phyloP scores from a whole-genome alignment of 2,797 vertebrate genomes.

The Heteromormyrus szaboi region DNA sequence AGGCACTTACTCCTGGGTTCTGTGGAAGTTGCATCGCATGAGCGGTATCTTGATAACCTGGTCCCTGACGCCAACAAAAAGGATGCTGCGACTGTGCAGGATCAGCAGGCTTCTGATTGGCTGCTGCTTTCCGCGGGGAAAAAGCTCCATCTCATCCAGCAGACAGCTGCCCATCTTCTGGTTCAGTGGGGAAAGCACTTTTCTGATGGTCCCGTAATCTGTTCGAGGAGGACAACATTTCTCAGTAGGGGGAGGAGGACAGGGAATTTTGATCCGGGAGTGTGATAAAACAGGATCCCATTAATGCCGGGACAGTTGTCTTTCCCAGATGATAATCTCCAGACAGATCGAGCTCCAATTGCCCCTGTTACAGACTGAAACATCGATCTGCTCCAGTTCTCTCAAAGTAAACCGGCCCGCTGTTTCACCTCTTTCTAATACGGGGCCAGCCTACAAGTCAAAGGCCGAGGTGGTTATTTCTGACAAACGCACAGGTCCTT shows the following conservation, averaged over 20 bases:
- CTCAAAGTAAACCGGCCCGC: conserved; percentile 7
- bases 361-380: conserved; percentile 20
- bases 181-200: conserved; percentile 86
- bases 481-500: background rate
- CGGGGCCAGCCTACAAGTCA: background rate
- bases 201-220: conserved; percentile 94
- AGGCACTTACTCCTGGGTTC: conserved; percentile 76
- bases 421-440: conserved; percentile 1
- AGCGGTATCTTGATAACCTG: conserved; percentile 90
- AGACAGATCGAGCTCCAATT: conserved; percentile 18
- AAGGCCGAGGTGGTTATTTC: background rate
- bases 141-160: conserved; percentile 88
- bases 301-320: conserved; percentile 22
- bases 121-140: conserved; percentile 71
- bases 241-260: conserved; percentile 28
- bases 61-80: conserved; percentile 84
- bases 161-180: conserved; percentile 79
- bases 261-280: conserved; percentile 6
- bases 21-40: conserved; percentile 88
- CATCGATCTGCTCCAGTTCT: conserved; percentile 26
- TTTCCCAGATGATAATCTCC: conserved; percentile 19
- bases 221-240: conserved; percentile 27
- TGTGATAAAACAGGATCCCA: conserved; percentile 25
- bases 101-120: conserved; percentile 84
- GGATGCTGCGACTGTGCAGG: conserved; percentile 85